Conservation (phyloP, 1,140 invertebrate genomes). For the Oryctes rhinoceros region DNA sequence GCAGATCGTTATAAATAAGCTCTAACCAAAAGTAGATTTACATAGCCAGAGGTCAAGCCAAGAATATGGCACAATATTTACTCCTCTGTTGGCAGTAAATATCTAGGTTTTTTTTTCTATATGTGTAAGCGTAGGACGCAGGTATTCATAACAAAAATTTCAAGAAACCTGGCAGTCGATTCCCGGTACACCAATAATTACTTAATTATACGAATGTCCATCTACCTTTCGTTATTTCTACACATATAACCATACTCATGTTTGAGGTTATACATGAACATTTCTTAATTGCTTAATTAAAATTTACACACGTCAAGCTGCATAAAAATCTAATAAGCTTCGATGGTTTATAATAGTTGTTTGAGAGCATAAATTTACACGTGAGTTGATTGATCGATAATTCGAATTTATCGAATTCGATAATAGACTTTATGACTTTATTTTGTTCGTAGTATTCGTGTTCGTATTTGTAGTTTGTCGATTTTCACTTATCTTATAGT, state of each 20-base stretch:
- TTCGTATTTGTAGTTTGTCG: background rate
- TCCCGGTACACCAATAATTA: conserved; percentile 3
- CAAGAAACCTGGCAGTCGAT: background rate
- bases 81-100: too few relatives aligned
- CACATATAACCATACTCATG: background rate
- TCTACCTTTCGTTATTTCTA: background rate
- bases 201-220: conserved; percentile 3
- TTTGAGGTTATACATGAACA: background rate
- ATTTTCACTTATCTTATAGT: background rate
- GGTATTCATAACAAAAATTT: background rate
- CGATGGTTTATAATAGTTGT: background rate
- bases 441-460: too few relatives aligned
- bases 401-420: background rate
- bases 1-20: background rate
- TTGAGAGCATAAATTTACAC: background rate
- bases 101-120: background rate
- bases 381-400: background rate
- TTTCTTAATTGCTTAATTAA: conserved; percentile 27
- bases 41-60: background rate
- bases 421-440: background rate
- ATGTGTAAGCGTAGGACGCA: background rate
- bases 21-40: background rate
- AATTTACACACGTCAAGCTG: background rate
- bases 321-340: conserved; percentile 7
- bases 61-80: too few relatives aligned